phyloP scores from a whole-genome alignment of 2,113 vertebrate genomes.

The Dasypus novemcinctus region DNA sequence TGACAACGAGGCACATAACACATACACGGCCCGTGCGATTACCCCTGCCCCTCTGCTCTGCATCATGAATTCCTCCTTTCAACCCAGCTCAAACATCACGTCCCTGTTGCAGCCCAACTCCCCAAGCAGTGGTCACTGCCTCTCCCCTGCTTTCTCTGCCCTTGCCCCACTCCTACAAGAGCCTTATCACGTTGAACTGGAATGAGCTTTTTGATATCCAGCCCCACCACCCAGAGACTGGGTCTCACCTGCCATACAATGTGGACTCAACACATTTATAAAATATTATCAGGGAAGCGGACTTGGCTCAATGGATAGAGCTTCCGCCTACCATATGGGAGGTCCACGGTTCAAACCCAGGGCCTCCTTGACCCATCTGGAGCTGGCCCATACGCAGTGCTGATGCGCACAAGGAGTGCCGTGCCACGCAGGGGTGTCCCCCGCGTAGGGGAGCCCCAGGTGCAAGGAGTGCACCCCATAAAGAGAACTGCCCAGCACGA shows the following conservation, averaged over 20 bases:
- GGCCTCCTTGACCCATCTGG: too few relatives aligned
- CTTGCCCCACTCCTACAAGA: background rate
- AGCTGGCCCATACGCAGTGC: too few relatives aligned
- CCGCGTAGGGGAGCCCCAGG: too few relatives aligned
- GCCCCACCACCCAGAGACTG: background rate
- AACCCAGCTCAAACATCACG: background rate
- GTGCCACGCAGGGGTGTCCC: too few relatives aligned
- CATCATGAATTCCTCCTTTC: background rate
- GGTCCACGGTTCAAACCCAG: too few relatives aligned
- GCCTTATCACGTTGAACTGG: background rate
- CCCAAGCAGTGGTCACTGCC: background rate
- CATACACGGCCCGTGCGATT: background rate
- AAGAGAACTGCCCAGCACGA: too few relatives aligned
- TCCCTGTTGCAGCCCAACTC: background rate
- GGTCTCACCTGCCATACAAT: background rate
- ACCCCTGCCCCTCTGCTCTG: background rate
- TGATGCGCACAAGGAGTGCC: too few relatives aligned
- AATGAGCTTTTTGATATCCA: background rate
- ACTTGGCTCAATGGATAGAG: too few relatives aligned
- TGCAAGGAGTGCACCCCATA: too few relatives aligned
- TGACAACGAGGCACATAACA: background rate
- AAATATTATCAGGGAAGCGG: background rate
- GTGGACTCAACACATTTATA: background rate
- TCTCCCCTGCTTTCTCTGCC: background rate
- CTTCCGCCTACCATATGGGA: too few relatives aligned